A percentile compares a stretch with the other conserved stretches of the same genome.
These are phyloP conservation scores for Anseranas semipalmata DNA, from an alignment of 2,113 vertebrate species.

Conservation along the genomic window DNA sequence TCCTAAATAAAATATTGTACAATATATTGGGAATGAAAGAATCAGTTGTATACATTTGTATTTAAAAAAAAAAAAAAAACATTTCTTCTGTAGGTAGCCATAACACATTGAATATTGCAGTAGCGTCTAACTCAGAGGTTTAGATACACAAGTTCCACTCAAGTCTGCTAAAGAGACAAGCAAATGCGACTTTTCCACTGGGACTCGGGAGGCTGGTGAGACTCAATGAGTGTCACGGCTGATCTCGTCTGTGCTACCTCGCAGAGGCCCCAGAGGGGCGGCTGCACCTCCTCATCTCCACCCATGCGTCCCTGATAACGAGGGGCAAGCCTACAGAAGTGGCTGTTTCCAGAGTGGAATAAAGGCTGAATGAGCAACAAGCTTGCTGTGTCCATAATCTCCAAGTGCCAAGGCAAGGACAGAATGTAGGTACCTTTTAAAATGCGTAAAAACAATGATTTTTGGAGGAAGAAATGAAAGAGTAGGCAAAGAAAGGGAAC, in stretches of 20 bases:
- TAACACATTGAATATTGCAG: background rate
- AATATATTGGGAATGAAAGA: background rate
- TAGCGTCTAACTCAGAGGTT: background rate
- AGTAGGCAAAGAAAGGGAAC: background rate
- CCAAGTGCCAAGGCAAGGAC: background rate
- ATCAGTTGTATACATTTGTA: background rate
- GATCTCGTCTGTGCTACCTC: background rate
- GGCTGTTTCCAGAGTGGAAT: background rate
- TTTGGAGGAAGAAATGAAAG: background rate
- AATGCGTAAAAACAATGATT: background rate
- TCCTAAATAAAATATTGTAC: background rate
- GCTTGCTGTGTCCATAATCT: background rate
- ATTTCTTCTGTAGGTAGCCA: background rate
- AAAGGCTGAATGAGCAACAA: background rate
- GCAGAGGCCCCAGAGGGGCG: background rate
- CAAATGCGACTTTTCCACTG: background rate
- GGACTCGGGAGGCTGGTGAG: background rate
- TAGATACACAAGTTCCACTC: background rate
- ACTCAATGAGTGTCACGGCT: background rate
- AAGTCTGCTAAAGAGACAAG: background rate
- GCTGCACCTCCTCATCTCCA: fast-evolving
- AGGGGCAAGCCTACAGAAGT: background rate
- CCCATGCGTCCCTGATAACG: fast-evolving
- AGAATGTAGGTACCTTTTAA: background rate
- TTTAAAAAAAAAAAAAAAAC: background rate